Evolutionary conservation across 1,140 invertebrate genomes (phyloP).

Genomic region (Thalassaphorura encarpata): DNA sequence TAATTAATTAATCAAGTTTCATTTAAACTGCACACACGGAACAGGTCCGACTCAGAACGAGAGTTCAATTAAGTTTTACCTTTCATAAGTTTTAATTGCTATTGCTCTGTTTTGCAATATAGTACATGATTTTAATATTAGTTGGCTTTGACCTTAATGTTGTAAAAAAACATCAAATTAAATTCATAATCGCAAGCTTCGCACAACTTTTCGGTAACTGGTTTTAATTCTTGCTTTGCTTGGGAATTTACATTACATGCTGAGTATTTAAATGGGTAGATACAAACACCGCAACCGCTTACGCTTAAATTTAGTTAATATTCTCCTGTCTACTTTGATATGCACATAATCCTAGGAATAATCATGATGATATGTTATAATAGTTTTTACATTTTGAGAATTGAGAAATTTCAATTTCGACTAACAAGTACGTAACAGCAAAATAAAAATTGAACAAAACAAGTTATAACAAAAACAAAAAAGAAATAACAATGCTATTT

Average conservation of each 20-base stretch:
- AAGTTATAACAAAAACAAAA: too few species aligned
- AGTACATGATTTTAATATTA: too few species aligned
- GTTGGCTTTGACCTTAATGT: too few species aligned
- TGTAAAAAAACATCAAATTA: too few species aligned
- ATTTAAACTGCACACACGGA: not conserved
- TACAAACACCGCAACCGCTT: too few species aligned
- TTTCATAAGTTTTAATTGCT: not conserved
- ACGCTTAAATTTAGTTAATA: too few species aligned
- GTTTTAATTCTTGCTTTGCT: not conserved
- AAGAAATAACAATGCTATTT: too few species aligned
- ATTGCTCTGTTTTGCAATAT: too few species aligned
- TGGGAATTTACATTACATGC: not conserved
- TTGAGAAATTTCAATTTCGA: too few species aligned
- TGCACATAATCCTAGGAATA: not conserved
- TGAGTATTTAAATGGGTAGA: not conserved
- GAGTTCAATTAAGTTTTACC: not conserved
- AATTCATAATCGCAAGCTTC: not conserved
- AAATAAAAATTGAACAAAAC: too few species aligned
- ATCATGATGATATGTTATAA: not conserved
- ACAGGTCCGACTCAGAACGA: not conserved
- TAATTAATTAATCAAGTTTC: not conserved
- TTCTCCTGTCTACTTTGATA: not conserved
- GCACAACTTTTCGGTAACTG: not conserved
- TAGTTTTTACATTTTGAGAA: not conserved
- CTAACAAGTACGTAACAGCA: too few species aligned